Base-by-base conservation (phyloP, 2,797 vertebrate genomes). In the Melanotaenia nigrans region DNA sequence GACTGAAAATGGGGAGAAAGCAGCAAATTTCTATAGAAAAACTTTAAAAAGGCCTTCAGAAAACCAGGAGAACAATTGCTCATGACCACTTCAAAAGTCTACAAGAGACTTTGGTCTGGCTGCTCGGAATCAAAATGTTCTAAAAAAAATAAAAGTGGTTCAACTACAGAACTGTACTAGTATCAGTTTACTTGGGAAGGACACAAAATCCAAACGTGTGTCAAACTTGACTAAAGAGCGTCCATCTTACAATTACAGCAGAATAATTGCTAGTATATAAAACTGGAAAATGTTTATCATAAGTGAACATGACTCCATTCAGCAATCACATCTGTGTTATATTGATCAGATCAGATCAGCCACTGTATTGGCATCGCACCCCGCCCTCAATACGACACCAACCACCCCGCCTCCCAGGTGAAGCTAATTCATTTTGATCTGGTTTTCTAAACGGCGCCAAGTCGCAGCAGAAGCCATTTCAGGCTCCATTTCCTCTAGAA, bases 181-280 rank as follows among this genome's bases (percentile, higher is more conserved):
- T 57, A 72, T 75, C 58, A 66, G 53, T 45, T 72, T 28, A 40
- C 32, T 71, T 74, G 4, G 9, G 3, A 4, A 45, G 14, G 14
- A 18, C 25, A 18, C 1, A 65, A 25, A 30, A 61, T 59, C 58
- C 24, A 6, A 30, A 69, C 38, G 33, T 60, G 36, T 53, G 30
- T 56, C 30, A 18, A 55, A 25, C 57, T 49, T 49, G 16, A 6
- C 54, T 45, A 16, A 45, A 51, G 8, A 38, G 2, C 12, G 18
- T 7, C 13, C 2, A 5, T 38, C 16, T 38, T 16, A 68, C 33
- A 28, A 14, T 49, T 2, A 20, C 45, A 49, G 45, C 47, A 51
- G 47, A 49, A 22, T 24, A 2, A 51, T 24, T 11, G 20, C 47
- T 22, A n/a, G n/a, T 51, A 51, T 24, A 22, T 20, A 22, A 49